phyloP scores from a whole-genome alignment of 2,888 invertebrate species.

The Eledona agricola region DNA sequence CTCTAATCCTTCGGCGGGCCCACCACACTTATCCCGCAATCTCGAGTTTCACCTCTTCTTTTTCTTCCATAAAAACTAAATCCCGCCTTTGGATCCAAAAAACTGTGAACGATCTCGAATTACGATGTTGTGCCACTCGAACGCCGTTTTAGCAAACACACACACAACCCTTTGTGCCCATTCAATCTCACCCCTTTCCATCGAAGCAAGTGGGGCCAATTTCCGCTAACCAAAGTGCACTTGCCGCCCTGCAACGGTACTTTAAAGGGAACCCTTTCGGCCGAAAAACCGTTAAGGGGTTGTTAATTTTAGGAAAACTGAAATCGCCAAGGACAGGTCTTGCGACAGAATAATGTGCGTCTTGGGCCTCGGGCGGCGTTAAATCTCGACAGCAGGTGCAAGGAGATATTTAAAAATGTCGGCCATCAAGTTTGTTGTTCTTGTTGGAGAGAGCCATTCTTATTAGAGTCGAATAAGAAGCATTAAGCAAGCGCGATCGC shows the following conservation, averaged over 20 bases:
- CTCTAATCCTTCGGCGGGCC: slow-evolving; percentile 2
- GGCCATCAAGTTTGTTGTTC: slow-evolving; percentile 34
- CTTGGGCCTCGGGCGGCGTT: slow-evolving; percentile 5
- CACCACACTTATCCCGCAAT: slow-evolving; percentile 1
- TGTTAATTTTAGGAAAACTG: too few relatives aligned
- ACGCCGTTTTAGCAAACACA: slow-evolving; percentile 32
- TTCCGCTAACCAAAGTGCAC: too few relatives aligned
- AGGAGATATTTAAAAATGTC: slow-evolving; percentile 40
- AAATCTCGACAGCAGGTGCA: slow-evolving; percentile 39
- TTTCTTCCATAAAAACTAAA: slow-evolving; percentile 20
- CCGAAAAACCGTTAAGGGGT: slow-evolving; percentile 7
- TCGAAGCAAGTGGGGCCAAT: slow-evolving; percentile 27
- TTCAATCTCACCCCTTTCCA: slow-evolving; percentile 18
- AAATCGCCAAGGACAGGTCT: too few relatives aligned
- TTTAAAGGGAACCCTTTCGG: slow-evolving; percentile 10
- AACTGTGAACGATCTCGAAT: slow-evolving; percentile 19
- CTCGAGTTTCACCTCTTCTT: background rate
- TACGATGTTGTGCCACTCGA: slow-evolving; percentile 30
- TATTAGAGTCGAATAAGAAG: slow-evolving; percentile 35
- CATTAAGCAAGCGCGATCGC: too few relatives aligned
- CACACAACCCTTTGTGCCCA: slow-evolving; percentile 33
- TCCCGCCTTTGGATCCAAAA: slow-evolving; percentile 1
- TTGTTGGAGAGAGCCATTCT: slow-evolving; percentile 28
- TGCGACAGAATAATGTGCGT: too few relatives aligned
- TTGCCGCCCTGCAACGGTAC: slow-evolving; percentile 4